Percentiles rank a stretch among this genome's conserved stretches.
Conservation (phyloP, 1,140 invertebrate species). For the Caenorhabditis remanei region DNA sequence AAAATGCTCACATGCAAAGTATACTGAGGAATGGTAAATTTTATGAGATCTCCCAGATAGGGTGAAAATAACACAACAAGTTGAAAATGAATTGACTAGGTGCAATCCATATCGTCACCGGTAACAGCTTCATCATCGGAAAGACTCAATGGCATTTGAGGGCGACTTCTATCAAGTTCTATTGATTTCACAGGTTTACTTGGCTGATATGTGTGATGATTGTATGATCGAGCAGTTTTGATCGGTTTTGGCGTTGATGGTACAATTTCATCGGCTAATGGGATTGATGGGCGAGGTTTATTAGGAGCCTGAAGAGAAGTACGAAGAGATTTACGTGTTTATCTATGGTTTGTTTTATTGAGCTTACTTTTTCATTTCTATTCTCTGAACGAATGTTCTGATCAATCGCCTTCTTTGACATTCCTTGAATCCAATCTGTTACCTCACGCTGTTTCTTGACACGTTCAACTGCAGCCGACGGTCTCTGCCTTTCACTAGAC, state of each 20-base stretch:
- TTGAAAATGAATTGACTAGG: background rate
- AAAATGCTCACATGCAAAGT: too few species aligned
- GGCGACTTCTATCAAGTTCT: background rate
- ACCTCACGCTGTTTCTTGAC: too few species aligned
- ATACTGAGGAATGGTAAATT: background rate
- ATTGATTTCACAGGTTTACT: background rate
- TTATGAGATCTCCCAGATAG: background rate
- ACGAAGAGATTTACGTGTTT: background rate
- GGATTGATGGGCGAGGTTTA: background rate
- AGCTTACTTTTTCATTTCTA: background rate
- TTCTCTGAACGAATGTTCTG: too few species aligned
- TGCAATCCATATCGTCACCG: slow-evolving; percentile 29
- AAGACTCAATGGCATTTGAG: background rate
- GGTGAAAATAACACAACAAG: background rate
- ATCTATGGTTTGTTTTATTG: background rate
- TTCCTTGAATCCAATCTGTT: too few species aligned
- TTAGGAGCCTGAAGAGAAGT: background rate
- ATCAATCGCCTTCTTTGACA: too few species aligned
- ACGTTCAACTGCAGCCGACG: too few species aligned
- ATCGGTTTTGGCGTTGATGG: background rate
- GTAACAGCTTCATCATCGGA: slow-evolving; percentile 7
- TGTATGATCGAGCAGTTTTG: background rate
- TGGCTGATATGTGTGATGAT: background rate
- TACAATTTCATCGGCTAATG: background rate
- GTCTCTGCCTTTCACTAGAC: too few species aligned